Percentiles rank a stretch among this genome's conserved stretches.
Conservation (phyloP, 1,140 invertebrate genomes). For the Drosophila carrolli region DNA sequence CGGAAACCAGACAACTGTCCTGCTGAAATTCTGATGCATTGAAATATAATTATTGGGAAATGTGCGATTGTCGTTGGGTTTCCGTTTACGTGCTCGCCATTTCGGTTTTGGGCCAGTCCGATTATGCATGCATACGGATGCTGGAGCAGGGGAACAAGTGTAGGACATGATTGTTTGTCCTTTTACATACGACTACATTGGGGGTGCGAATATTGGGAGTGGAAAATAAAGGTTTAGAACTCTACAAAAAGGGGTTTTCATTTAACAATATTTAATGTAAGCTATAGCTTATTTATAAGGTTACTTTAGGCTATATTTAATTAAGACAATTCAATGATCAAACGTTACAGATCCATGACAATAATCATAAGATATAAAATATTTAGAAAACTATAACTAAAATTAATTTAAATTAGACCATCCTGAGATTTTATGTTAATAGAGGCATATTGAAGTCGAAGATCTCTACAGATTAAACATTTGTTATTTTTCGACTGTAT, state of each 20-base stretch:
- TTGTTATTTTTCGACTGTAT: no score
- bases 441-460: no score
- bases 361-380: no score
- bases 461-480: no score
- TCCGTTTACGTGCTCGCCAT: conserved; percentile 71
- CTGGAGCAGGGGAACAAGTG: conserved; percentile 2
- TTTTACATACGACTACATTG: conserved; percentile 20
- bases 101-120: conserved; percentile 28
- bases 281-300: no score
- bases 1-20: conserved; percentile 78
- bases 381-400: no score
- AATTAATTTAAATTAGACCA: no score
- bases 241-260: background rate
- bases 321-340: no score
- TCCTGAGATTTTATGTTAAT: no score
- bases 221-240: background rate
- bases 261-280: no score
- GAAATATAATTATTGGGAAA: conserved; percentile 84
- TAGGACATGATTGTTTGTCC: conserved; percentile 34
- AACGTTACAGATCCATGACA: no score
- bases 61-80: conserved; percentile 80
- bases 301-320: no score
- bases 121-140: conserved; percentile 38
- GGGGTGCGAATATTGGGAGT: conserved; percentile 9
- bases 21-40: conserved; percentile 80